A percentile compares a stretch with the other conserved stretches of the same genome.
Evolutionary conservation across 2,113 vertebrate species (phyloP).

Genomic region (Monopterus albus): DNA sequence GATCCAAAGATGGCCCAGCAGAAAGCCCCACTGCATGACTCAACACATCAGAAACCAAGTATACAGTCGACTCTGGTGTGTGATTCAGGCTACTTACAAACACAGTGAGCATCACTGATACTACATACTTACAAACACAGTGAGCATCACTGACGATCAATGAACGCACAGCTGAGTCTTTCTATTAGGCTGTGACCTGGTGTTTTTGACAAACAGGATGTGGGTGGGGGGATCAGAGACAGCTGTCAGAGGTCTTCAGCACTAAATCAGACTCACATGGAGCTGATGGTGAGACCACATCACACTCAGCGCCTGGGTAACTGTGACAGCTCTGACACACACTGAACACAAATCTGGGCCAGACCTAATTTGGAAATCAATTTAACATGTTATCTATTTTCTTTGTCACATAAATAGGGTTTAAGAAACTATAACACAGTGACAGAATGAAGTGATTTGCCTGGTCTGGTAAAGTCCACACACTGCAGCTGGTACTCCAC

Average conservation of each 20-base stretch:
- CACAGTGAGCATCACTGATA: no score
- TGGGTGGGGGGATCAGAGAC: no score
- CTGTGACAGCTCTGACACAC: not conserved
- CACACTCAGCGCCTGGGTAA: not conserved
- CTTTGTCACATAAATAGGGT: not conserved
- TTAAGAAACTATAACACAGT: no score
- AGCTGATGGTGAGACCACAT: not conserved
- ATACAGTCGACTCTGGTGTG: not conserved
- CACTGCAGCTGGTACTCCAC: no score
- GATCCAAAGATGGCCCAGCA: not conserved
- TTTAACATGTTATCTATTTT: not conserved
- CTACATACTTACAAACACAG: not conserved
- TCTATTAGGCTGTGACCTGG: no score
- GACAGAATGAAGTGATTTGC: no score
- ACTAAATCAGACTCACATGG: not conserved
- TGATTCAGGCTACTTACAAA: not conserved
- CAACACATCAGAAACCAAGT: not conserved
- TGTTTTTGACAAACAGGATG: not conserved
- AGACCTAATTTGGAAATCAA: not conserved
- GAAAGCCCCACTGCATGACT: not conserved
- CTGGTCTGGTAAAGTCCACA: no score
- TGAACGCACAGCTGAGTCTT: not conserved
- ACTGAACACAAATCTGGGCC: not conserved
- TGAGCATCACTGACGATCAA: no score
- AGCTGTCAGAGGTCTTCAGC: constrained; percentile 24